Evolutionary conservation across 2,797 vertebrate genomes (phyloP), one percentile per base, ranked within the genome.

Genomic region (Mus caroli): DNA sequence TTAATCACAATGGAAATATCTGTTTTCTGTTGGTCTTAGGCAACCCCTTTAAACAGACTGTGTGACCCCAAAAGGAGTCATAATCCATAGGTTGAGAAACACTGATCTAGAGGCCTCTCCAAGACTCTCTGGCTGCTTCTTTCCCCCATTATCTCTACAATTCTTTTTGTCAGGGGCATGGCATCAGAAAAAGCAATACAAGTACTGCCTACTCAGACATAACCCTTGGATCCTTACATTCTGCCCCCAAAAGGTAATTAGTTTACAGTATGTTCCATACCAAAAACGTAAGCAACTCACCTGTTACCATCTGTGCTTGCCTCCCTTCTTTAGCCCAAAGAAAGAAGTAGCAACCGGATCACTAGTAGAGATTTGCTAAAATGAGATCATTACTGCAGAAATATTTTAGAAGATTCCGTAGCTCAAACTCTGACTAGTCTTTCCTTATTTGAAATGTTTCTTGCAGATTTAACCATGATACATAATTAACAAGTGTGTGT

Each of bases 361-460:
- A 77, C 34, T 56, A 20, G 50, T 60, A 71, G 40, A 77, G 37
- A n/a, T 82, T 94, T 94, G 78, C 75, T 76, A 82, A 91, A 94
- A 43, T 14, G 43, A 34, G 60, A 52, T 75, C 4, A 28, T 22
- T 11, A 58, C 78, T 26, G 88, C 24, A 88, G 26, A 58, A 8
- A 82, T 20, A 60, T 87, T 79, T 10, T 82, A 79, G 67, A 46
- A 37, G 40, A 62, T 31, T 26, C 58, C 62, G 37, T 83, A 43
- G 22, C 14, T 79, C 76, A 91, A 75, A 76, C 20, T 54, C 37
- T n/a, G 26, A 19, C 40, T 84, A 77, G 15, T 86, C 73, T 80
- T 88, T 88, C 73, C 76, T 82, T 86, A 54, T 50, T 64, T 86
- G 54, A 86, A 94, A 82, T 14, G 8, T 54, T 76, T 91, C 82